Evolutionary conservation across 2,888 invertebrate genomes (phyloP).

Genomic region (Meteorus colon): DNA sequence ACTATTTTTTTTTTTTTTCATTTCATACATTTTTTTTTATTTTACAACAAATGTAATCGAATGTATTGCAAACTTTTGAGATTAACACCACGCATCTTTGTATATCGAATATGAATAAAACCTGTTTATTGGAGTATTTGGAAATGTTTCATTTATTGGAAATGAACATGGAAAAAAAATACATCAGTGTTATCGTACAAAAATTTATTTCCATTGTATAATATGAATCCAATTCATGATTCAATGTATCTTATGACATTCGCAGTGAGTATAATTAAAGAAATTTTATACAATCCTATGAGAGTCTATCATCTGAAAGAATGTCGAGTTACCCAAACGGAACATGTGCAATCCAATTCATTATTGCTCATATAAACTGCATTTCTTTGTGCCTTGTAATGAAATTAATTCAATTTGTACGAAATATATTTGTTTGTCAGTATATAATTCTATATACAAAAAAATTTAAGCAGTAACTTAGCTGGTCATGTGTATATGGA

Average conservation of each 20-base stretch:
- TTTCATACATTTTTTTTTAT: constrained; percentile 46
- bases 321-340: background rate
- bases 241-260: background rate
- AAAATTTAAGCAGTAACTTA: constrained; percentile 33
- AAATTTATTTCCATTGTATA: constrained; percentile 33
- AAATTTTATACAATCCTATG: background rate
- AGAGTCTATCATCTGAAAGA: background rate
- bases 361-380: background rate
- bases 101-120: constrained; percentile 52
- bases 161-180: background rate
- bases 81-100: constrained; percentile 45
- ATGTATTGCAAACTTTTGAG: constrained; percentile 46
- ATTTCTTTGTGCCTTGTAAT: background rate
- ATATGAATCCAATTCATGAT: constrained; percentile 6
- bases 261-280: background rate
- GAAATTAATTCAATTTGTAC: constrained; percentile 23
- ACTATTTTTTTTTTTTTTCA: constrained; percentile 38
- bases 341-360: background rate
- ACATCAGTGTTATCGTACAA: constrained; percentile 13
- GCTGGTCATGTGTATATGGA: constrained; percentile 54
- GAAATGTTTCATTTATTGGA: background rate
- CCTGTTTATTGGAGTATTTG: constrained; percentile 47
- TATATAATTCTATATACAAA: constrained; percentile 41
- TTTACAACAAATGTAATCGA: constrained; percentile 48
- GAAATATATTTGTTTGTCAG: constrained; percentile 20